Evolutionary conservation across 2,113 vertebrate species (phyloP), one percentile per base, ranked within the genome.

Genomic region (Oreochromis aureus): DNA sequence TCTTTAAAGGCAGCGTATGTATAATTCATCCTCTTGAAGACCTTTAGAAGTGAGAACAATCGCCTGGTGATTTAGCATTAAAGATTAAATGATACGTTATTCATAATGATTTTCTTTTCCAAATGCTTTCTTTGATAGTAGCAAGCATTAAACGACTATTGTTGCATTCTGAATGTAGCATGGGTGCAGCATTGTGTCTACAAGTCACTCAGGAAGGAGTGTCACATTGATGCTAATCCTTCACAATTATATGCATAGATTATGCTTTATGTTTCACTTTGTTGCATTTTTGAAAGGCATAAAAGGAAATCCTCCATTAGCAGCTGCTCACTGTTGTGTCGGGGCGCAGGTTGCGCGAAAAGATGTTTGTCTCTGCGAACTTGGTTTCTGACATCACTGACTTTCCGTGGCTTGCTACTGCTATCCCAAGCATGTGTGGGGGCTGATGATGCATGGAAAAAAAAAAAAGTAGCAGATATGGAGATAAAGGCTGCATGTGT

Each of bases 381-480:
- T 46, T 34, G 11, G 54, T 55, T 76, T 87, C 39, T 86, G 81
- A 88, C n/a, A 24, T 82, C 84, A 79, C 54, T 39, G 58, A 82
- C 88, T 76, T 48, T 78, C 69, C 44, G 32, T 13, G 24, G 58
- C 34, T 86, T 19, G 87, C 90, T 89, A 79, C 32, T 90, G 83
- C 83, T 90, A 87, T 86, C 54, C 82, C 18, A 86, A 92, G 91
- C 89, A 90, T 93, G 90, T 91, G 87, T 76, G 86, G 85, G 88
- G 89, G 90, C 73, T 76, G 36, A 86, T 18, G 51, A 91, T 87
- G 82, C 87, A 91, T 87, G 87, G 86, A 89, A 82, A 88, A 46
- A 27, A 27, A 85, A 27, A 85, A 85, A 92, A 93, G 89, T 69
- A 89, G 86, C 86, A 92, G 92, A 94, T 94, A 90, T 89, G 78